A percentile compares a stretch with the other conserved stretches of the same genome.
Conservation (phyloP, 2,888 invertebrate species). For the Emmelina monodactyla region DNA sequence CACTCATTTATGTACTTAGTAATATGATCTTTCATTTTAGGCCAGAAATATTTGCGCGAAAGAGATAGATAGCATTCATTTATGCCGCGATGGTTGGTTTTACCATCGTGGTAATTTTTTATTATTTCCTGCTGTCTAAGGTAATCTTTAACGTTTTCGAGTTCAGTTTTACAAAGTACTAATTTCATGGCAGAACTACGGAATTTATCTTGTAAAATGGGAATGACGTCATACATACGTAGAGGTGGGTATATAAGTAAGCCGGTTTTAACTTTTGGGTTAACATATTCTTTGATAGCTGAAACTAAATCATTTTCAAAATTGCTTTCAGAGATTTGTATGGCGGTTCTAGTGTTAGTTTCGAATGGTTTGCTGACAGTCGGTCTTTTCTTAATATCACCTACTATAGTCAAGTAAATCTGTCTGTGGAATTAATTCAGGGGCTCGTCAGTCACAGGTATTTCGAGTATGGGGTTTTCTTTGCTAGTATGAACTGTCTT, state of each 20-base stretch:
- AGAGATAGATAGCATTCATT: too few relatives aligned
- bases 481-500: not conserved
- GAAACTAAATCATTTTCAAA: conserved; percentile 11
- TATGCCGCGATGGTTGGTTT: too few relatives aligned
- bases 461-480: not conserved
- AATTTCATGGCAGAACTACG: not conserved
- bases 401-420: not conserved
- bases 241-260: not conserved
- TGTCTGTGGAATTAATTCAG: not conserved
- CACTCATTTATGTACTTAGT: too few relatives aligned
- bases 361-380: conserved; percentile 11
- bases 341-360: conserved; percentile 6
- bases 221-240: conserved; percentile 5
- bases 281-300: conserved; percentile 6
- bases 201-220: conserved; percentile 6
- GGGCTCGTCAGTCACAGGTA: not conserved
- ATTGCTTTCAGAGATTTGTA: conserved; percentile 10
- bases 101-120: too few relatives aligned
- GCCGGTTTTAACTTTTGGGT: conserved; percentile 3
- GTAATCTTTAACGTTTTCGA: conserved; percentile 2
- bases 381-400: conserved; percentile 1
- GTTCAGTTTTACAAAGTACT: not conserved
- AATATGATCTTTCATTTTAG: too few relatives aligned
- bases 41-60: too few relatives aligned
- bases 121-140: too few relatives aligned